A percentile compares a stretch with the other conserved stretches of the same genome.
Evolutionary conservation across 2,797 vertebrate species (phyloP).

Genomic region (Scolopax rusticola): DNA sequence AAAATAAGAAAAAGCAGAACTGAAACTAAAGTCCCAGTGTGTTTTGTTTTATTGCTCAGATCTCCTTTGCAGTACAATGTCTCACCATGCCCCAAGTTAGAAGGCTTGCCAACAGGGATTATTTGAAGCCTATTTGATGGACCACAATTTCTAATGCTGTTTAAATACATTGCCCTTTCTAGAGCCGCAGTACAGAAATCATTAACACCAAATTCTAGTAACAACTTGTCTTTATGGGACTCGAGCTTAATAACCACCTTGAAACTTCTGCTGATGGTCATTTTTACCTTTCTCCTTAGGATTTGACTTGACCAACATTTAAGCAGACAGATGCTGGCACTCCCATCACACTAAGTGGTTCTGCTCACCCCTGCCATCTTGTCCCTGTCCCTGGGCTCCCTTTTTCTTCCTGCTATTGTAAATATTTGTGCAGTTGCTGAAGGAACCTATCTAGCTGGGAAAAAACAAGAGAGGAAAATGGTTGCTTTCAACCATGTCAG

Average conservation of each 20-base stretch:
- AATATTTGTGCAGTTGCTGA: background rate
- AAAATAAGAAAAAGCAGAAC: slow-evolving; percentile 51
- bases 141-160: background rate
- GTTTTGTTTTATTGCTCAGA: slow-evolving; percentile 21
- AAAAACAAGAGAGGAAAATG: background rate
- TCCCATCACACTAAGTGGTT: background rate
- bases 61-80: background rate
- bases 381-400: background rate
- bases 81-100: background rate
- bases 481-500: background rate
- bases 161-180: background rate
- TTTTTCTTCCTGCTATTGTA: background rate
- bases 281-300: background rate
- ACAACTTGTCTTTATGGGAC: background rate
- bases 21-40: slow-evolving; percentile 13
- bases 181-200: background rate
- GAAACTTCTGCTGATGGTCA: background rate
- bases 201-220: background rate
- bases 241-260: background rate
- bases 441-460: background rate
- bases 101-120: background rate
- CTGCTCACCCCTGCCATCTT: background rate
- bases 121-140: background rate
- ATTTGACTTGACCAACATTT: background rate
- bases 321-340: background rate